phyloP scores from a whole-genome alignment of 2,888 invertebrate species.

The Lepeophtheirus nordmannii region DNA sequence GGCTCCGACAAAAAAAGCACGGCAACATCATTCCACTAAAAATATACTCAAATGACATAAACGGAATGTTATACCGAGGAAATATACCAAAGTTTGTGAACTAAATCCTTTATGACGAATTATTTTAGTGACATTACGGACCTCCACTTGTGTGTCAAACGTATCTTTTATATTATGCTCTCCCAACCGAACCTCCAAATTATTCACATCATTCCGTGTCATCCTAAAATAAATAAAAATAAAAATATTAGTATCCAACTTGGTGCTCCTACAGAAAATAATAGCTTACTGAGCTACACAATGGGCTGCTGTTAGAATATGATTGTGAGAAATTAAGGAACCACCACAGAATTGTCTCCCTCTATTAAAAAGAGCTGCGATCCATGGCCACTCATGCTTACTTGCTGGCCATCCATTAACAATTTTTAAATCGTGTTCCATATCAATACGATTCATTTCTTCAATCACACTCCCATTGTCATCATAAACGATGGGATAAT shows the following conservation, averaged over 20 bases:
- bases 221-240: slow-evolving; percentile 46
- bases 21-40: slow-evolving; percentile 65
- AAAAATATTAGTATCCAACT: slow-evolving; percentile 12
- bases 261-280: too few species aligned
- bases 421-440: slow-evolving; percentile 21
- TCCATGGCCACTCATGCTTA: slow-evolving; percentile 27
- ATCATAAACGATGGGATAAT: slow-evolving; percentile 11
- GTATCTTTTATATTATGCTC: slow-evolving; percentile 68
- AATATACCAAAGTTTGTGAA: slow-evolving; percentile 21
- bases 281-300: slow-evolving; percentile 66
- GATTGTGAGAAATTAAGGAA: slow-evolving; percentile 58
- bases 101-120: slow-evolving; percentile 26
- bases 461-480: slow-evolving; percentile 13
- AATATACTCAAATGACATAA: slow-evolving; percentile 28
- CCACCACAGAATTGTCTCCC: slow-evolving; percentile 78
- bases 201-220: slow-evolving; percentile 73
- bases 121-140: slow-evolving; percentile 47
- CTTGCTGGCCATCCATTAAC: slow-evolving; percentile 26
- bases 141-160: slow-evolving; percentile 41
- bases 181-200: slow-evolving; percentile 60
- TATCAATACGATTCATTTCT: slow-evolving; percentile 15
- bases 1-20: slow-evolving; percentile 61
- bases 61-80: not conserved
- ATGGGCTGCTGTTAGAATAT: slow-evolving; percentile 69
- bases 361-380: slow-evolving; percentile 58